These are phyloP conservation scores for Parauchenoglanis punctatus DNA, from an alignment of 2,797 vertebrate species.

Conservation along the genomic window DNA sequence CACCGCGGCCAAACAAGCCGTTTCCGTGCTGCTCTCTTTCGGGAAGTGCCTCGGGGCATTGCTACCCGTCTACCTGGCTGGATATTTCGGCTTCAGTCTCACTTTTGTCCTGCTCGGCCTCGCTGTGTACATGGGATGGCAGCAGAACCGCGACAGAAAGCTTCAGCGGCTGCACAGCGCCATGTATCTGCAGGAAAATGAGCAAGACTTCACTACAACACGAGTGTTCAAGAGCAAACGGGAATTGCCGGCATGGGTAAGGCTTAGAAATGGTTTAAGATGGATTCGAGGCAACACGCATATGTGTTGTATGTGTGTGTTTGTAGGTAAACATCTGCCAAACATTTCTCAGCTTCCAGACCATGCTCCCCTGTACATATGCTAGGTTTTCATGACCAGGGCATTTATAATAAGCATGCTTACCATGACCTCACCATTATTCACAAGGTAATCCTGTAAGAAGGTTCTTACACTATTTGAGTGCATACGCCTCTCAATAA, in stretches of 20 bases:
- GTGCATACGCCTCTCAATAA: no score
- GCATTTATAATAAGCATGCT: neutral
- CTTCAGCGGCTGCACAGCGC: conserved; percentile 71
- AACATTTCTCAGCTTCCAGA: neutral
- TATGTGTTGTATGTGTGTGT: neutral
- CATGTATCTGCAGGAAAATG: conserved; percentile 78
- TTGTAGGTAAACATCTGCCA: conserved; percentile 24
- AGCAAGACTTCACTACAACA: conserved; percentile 69
- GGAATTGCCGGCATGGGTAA: conserved; percentile 81
- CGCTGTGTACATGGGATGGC: conserved; percentile 80
- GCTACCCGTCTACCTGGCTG: conserved; percentile 81
- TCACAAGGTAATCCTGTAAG: neutral
- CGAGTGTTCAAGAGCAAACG: conserved; percentile 67
- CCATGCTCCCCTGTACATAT: neutral
- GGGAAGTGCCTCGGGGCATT: conserved; percentile 76
- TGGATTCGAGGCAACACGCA: neutral
- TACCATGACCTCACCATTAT: neutral
- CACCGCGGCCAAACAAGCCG: conserved; percentile 67
- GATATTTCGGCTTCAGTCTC: conserved; percentile 79
- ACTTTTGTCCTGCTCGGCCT: conserved; percentile 73
- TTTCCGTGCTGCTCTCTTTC: conserved; percentile 74
- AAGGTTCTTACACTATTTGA: neutral
- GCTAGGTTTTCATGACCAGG: neutral
- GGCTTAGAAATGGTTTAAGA: conserved; percentile 27
- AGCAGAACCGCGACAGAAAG: conserved; percentile 75